Conservation (phyloP, 23 tunicate species). For the Aplidium turbinatum region DNA sequence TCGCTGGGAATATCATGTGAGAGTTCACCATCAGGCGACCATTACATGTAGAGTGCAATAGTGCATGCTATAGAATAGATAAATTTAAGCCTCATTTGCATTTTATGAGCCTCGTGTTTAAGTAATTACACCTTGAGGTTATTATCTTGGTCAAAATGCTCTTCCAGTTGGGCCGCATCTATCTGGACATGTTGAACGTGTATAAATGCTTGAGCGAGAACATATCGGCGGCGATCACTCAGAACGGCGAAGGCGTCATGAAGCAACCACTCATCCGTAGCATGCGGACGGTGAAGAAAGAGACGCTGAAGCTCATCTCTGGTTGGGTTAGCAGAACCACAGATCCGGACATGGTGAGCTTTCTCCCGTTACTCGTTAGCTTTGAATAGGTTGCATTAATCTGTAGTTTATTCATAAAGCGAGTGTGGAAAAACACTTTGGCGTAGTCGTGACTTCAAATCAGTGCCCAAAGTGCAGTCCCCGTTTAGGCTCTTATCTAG, state of each 20-base stretch:
- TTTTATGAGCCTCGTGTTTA: too few relatives aligned
- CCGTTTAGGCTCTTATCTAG: neutral
- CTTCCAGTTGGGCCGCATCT: constrained; percentile 88
- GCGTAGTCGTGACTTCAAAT: neutral
- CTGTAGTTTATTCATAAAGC: too few relatives aligned
- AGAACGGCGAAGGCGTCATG: constrained; percentile 92
- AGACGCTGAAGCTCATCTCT: constrained; percentile 89
- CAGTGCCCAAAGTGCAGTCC: too few relatives aligned
- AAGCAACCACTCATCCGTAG: constrained; percentile 90
- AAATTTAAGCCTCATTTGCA: too few relatives aligned
- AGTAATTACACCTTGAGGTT: too few relatives aligned
- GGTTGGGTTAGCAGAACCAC: constrained; percentile 93
- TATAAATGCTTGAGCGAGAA: constrained; percentile 96
- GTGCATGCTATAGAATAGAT: too few relatives aligned
- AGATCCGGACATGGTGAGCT: constrained; percentile 93
- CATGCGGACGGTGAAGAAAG: constrained; percentile 98
- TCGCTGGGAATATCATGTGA: too few relatives aligned
- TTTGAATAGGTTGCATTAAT: too few relatives aligned
- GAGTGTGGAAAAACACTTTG: neutral
- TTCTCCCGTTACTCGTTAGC: too few relatives aligned
- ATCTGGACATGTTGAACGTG: constrained; percentile 99
- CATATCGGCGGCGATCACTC: constrained; percentile 93
- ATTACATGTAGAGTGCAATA: too few relatives aligned
- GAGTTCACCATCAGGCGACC: too few relatives aligned
- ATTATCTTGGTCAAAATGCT: neutral